phyloP scores from a whole-genome alignment of 2,113 vertebrate species.

The Oophaga pumilio region DNA sequence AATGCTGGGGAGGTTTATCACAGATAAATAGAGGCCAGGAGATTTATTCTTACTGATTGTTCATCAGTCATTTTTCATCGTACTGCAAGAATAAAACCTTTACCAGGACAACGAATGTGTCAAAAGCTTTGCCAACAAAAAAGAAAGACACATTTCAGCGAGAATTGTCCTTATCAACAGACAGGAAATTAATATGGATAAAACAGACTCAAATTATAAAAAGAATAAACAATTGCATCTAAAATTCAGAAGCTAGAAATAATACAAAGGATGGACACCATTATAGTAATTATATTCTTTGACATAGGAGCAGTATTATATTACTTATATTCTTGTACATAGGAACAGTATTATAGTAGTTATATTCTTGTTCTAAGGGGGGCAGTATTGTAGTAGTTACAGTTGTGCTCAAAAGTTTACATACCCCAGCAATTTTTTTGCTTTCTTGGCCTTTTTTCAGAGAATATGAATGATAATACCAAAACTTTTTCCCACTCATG shows the following conservation, averaged over 20 bases:
- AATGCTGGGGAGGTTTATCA: slow-evolving; percentile 41
- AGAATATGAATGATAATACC: too few species aligned
- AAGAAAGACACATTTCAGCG: not conserved
- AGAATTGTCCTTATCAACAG: not conserved
- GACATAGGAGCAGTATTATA: not conserved
- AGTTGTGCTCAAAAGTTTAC: too few species aligned
- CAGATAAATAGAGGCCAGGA: slow-evolving; percentile 43
- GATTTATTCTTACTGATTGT: slow-evolving; percentile 31
- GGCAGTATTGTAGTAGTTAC: too few species aligned
- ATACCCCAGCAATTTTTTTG: too few species aligned
- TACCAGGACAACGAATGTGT: not conserved
- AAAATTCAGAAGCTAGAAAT: not conserved
- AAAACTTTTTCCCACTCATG: too few species aligned
- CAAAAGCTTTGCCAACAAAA: not conserved
- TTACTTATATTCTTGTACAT: not conserved
- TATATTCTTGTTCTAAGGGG: too few species aligned
- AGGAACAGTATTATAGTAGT: not conserved
- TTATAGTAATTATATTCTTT: not conserved
- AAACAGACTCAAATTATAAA: not conserved
- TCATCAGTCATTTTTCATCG: slow-evolving; percentile 6
- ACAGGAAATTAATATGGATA: not conserved
- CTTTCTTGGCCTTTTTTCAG: too few species aligned
- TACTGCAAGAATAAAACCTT: not conserved
- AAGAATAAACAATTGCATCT: not conserved
- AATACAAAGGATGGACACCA: not conserved